Base-by-base conservation (phyloP, 2,797 vertebrate genomes). In the Oreochromis mossambicus region DNA sequence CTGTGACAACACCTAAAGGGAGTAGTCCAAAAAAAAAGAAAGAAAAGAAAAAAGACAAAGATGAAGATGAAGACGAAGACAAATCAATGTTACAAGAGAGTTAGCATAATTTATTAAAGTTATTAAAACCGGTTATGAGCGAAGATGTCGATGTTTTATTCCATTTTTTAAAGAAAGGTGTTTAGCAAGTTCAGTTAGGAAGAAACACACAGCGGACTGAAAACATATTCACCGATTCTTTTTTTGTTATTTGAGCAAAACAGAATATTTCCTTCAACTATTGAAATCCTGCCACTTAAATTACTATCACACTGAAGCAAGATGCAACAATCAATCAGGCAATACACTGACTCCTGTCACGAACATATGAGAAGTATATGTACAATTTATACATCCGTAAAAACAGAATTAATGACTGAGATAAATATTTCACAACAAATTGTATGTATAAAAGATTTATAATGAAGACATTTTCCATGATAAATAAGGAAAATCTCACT, bases 351-450 rank as follows among this genome's bases (percentile, higher is more conserved):
- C 77, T 84, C 77, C 81, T 77, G n/a, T 85, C 87, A 83, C 87
- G 51, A 91, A 84, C 84, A 92, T 75, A 81, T 58, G 66, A 80
- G 34, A 82, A 76, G 81, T 84, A 83, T 95, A 92, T 94, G 84
- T 92, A 95, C 91, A 94, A 91, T 94, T 95, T 95, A 92, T 93
- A 94, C 92, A 95, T 87, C 86, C 58, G 66, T 78, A 86, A 89
- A 90, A 92, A 90, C 63, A 89, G 32, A 79, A 86, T 58, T 82
- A 70, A 61, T 81, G 63, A 89, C 80, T 52, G 51, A 90, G 75
- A 89, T 32, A 92, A 90, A 87, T 75, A 82, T 87, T 91, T 92
- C 77, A 92, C 83, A 94, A 86, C 78, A 87, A 43, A 78, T 41
- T 81, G 43, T 32, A 56, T 46, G 76, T 89, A 90, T 82, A 89